Base-by-base conservation (phyloP, 92 coral and sea anemone species). In the Umimayanthus chanpuru region DNA sequence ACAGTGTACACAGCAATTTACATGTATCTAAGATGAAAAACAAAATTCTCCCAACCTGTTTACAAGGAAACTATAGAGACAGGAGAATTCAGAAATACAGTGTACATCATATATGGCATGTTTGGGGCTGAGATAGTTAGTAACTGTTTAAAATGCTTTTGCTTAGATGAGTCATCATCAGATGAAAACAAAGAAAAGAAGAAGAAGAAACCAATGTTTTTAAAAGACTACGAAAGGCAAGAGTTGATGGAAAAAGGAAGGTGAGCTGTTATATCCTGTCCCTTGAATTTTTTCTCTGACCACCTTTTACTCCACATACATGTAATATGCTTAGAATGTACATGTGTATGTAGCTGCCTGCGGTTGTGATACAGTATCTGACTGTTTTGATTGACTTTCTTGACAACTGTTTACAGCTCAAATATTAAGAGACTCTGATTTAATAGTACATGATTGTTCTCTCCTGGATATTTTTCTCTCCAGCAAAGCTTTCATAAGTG, bases 171-270 rank as follows among this genome's bases (percentile, higher is more conserved):
- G 66, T 80, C 81, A 64, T 90, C 96, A 56, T 91, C 90, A 73
- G 94, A 92, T 68, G 92, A 91, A 77, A 74, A 61, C 10, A 85
- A 73, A 58, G 90, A 81, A 81, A 89, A 81, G 47, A 80, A 77
- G n/a, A 79, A 83, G 73, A 96, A 36, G n/a, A 94, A 91, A 83
- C 99, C 99, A 88, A 85, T 96, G 85, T 96, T 78, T 81, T 80
- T 96, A 61, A 96, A 93, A 89, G 99, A 96, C 81, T 95, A 87
- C 92, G 98, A 96, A 88, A 93, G 99, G 77, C 85, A 96, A 77
- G 91, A 90, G 65, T 89, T 96, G 66, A 89, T 96, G n/a, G 93
- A 95, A 83, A 96, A 91, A 86, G 99, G 96, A 88, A 96, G 99
- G 99, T 96, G 20, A 70, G 67, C 64, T 71, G 11, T 26, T 28